Percentiles rank a stretch among this genome's conserved stretches.
Conservation (phyloP, 2,113 vertebrate genomes). For the Cryptotis parvus region DNA sequence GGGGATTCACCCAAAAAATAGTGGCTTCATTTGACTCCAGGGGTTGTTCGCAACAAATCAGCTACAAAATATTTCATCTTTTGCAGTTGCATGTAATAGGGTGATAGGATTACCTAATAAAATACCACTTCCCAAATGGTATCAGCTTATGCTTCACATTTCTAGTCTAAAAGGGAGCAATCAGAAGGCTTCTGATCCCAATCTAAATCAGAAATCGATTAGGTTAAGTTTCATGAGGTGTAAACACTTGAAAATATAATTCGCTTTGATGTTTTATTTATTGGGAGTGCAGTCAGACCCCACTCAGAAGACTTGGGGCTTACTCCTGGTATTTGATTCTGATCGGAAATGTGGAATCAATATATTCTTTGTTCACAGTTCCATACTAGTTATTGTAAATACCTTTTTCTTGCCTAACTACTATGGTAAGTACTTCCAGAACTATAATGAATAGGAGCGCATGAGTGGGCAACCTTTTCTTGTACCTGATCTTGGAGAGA, state of each 20-base stretch:
- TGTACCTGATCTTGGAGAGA: too few species aligned
- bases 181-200: background rate
- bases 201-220: background rate
- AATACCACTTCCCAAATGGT: background rate
- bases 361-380: background rate
- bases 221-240: background rate
- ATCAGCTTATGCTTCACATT: background rate
- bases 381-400: background rate
- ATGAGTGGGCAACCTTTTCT: too few species aligned
- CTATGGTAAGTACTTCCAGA: too few species aligned
- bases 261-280: too few species aligned
- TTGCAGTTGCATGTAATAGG: background rate
- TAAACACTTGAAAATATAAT: background rate
- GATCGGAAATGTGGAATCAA: background rate
- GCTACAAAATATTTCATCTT: background rate
- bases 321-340: background rate
- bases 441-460: too few species aligned
- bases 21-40: background rate
- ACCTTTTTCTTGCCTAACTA: background rate
- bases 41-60: background rate
- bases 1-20: background rate
- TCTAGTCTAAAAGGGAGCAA: background rate
- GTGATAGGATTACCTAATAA: background rate
- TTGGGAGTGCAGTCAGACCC: too few species aligned
- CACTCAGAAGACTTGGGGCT: too few species aligned